Evolutionary conservation across 2,888 invertebrate genomes (phyloP), one percentile per base, ranked within the genome.

Genomic region (Hipparchia sbordonii): DNA sequence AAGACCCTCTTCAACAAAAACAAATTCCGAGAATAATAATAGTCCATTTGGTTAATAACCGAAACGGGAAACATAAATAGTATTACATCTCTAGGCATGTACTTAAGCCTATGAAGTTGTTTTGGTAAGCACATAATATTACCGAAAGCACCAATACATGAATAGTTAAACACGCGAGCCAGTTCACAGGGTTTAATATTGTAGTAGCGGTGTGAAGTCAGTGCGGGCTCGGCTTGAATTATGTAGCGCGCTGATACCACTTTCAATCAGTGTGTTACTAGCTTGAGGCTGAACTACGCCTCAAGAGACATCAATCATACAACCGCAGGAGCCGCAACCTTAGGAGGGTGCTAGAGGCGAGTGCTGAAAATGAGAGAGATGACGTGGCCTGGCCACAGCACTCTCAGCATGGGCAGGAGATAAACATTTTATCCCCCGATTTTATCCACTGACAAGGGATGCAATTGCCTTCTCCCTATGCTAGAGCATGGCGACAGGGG

Each of bases 171-270:
- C 76, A 80, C 77, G 83, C 80, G 77, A 82, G 84, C 78, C 84
- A 85, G 84, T 87, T 85, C 81, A 69, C 76, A 74, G 78, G 74
- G 81, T 81, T 88, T 84, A 85, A 87, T 87, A 85, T 86, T 88
- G 83, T 81, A 86, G 78, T 76, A 80, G 79, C 72, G 78, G 80
- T 83, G 83, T 85, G 82, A 85, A 84, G 83, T 80, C 81, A 81
- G 83, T 84, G 72, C 72, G 78, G 82, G 79, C 82, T 82, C 81
- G 72, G 75, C 57, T 76, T 86, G 81, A 86, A 89, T 87, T 86
- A 86, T 89, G 82, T 81, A 88, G 84, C 74, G 74, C 72, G 70
- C 68, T 70, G 71, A 70, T 73, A 74, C 62, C 70, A 63, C 70
- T 77, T 77, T 68, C 68, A 68, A 68, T 68, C 59, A 60, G 59